phyloP scores from a whole-genome alignment of 2,888 invertebrate genomes.

The Busseola fusca region DNA sequence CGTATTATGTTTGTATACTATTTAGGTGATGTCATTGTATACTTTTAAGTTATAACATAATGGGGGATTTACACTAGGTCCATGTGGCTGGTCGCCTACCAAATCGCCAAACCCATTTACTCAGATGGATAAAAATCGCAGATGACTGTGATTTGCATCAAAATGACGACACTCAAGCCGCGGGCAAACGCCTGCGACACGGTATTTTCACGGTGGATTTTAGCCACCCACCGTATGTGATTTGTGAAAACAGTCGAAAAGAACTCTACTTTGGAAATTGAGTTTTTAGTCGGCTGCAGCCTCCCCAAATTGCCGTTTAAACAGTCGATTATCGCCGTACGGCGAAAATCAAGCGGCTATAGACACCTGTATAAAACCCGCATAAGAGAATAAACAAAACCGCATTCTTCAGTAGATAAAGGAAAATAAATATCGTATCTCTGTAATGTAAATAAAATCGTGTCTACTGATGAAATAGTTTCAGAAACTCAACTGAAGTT shows the following conservation, averaged over 20 bases:
- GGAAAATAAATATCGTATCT: not conserved
- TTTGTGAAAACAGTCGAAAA: not conserved
- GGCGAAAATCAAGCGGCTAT: not conserved
- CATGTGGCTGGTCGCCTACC: not conserved
- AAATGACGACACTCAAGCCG: not conserved
- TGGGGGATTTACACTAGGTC: not conserved
- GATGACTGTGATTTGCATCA: not conserved
- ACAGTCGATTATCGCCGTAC: not conserved
- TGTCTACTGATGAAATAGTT: not conserved
- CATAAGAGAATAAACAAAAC: conserved; percentile 17
- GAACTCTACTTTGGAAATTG: not conserved
- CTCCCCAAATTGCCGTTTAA: too few relatives aligned
- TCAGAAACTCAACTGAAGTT: not conserved
- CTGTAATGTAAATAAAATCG: not conserved
- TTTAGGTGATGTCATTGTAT: conserved; percentile 20
- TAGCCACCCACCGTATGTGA: not conserved
- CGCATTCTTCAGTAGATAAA: conserved; percentile 20
- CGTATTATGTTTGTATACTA: conserved; percentile 8
- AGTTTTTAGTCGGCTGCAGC: not conserved
- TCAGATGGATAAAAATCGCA: not conserved
- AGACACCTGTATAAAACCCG: not conserved
- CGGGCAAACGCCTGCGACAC: not conserved
- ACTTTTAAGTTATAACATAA: not conserved
- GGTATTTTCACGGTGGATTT: not conserved
- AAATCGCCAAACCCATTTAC: not conserved